Evolutionary conservation across 2,797 vertebrate species (phyloP).

Genomic region (Hydrocynus forskahlii): DNA sequence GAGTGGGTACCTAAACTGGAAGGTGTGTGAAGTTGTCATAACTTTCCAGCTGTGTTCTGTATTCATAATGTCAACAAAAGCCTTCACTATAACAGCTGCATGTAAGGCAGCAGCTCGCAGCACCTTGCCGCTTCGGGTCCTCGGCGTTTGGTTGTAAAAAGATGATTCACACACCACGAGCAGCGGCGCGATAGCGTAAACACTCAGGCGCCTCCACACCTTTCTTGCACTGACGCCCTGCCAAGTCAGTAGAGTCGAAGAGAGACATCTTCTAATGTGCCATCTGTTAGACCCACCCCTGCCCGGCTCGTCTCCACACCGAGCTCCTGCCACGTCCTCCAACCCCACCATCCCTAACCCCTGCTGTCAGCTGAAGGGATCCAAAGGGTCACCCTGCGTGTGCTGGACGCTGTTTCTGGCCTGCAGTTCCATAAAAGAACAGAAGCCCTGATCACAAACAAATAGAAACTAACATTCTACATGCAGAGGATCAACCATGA

Average conservation of each 20-base stretch:
- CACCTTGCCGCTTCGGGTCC: background rate
- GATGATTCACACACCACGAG: constrained; percentile 9
- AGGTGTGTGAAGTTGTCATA: background rate
- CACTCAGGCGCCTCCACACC: constrained; percentile 19
- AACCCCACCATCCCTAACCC: constrained; percentile 47
- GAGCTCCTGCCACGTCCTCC: constrained; percentile 22
- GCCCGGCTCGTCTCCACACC: constrained; percentile 32
- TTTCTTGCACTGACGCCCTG: constrained; percentile 26
- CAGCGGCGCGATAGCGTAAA: constrained; percentile 1
- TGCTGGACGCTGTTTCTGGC: constrained; percentile 21
- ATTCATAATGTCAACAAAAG: constrained; percentile 13
- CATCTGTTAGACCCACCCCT: constrained; percentile 52
- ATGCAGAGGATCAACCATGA: constrained; percentile 45
- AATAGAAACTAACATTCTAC: constrained; percentile 36
- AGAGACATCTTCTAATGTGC: constrained; percentile 43
- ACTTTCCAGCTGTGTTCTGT: background rate
- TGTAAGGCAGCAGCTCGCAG: background rate
- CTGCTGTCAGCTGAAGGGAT: constrained; percentile 25
- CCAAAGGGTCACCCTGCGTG: background rate
- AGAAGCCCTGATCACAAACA: constrained; percentile 63
- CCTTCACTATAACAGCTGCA: background rate
- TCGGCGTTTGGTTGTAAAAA: constrained; percentile 16
- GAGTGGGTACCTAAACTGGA: background rate
- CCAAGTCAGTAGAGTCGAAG: constrained; percentile 51
- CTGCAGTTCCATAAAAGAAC: constrained; percentile 36